These are phyloP conservation scores for Mesitornis unicolor DNA, from an alignment of 2,113 vertebrate genomes.

Conservation along the genomic window DNA sequence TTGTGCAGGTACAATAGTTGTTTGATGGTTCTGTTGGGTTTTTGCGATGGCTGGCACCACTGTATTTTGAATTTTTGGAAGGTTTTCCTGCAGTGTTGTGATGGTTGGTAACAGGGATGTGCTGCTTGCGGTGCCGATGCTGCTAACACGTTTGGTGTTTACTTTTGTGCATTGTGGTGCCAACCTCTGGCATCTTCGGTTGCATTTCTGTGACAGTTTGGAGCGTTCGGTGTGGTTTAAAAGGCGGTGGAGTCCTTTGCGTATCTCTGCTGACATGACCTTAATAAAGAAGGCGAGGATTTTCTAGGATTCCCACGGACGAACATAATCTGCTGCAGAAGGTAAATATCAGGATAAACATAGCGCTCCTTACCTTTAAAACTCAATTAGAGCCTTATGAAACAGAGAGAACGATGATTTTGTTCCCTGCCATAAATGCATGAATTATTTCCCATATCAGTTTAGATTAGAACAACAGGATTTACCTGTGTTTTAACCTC, in stretches of 20 bases:
- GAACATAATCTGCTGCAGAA: background rate
- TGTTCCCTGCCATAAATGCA: background rate
- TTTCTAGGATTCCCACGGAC: background rate
- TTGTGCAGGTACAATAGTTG: background rate
- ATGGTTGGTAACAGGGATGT: background rate
- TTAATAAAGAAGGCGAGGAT: background rate
- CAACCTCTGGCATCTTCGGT: background rate
- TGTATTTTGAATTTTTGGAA: background rate
- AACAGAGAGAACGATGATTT: background rate
- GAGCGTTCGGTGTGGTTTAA: background rate
- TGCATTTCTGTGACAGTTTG: background rate
- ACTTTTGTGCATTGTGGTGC: background rate
- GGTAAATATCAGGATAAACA: conserved; percentile 23
- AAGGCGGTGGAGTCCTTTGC: background rate
- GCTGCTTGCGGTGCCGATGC: background rate
- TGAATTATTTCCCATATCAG: background rate
- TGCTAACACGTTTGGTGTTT: background rate
- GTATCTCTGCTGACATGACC: background rate
- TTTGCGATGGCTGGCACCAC: background rate
- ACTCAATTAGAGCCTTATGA: background rate
- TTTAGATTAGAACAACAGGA: background rate
- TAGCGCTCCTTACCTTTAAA: background rate
- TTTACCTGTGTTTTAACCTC: background rate
- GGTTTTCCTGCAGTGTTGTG: background rate
- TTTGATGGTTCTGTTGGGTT: no score